Percentiles rank a stretch among this genome's conserved stretches.
Evolutionary conservation across 2,113 vertebrate genomes (phyloP).

Genomic region (Cisticola juncidis): DNA sequence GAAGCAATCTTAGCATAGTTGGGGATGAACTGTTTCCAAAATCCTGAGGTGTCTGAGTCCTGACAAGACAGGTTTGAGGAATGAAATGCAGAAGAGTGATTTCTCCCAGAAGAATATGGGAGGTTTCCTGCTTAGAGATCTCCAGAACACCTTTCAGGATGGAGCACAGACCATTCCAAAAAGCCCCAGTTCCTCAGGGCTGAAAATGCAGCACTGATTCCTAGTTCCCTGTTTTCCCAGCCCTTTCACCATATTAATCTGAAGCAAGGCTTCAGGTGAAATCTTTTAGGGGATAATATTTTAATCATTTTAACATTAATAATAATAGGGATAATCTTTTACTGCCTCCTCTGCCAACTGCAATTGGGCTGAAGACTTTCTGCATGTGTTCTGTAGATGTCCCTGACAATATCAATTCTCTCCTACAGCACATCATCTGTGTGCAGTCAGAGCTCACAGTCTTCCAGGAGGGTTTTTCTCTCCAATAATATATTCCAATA

Average conservation of each 20-base stretch:
- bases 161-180: not conserved
- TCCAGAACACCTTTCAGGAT: not conserved
- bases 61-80: not conserved
- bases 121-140: not conserved
- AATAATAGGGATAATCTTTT: not conserved
- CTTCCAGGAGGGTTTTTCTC: not conserved
- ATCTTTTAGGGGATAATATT: no score
- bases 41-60: not conserved
- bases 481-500: no score
- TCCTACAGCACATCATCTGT: not conserved
- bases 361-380: not conserved
- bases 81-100: not conserved
- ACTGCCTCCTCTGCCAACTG: not conserved
- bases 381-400: not conserved
- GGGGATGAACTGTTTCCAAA: not conserved
- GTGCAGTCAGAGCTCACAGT: not conserved
- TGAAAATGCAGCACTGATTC: not conserved
- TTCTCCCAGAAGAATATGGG: not conserved
- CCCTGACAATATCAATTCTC: not conserved
- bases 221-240: not conserved
- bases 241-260: fast-evolving
- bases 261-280: fast-evolving
- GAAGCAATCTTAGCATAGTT: not conserved
- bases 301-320: no score
- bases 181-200: not conserved